Base-by-base conservation (phyloP, 2,797 vertebrate genomes). In the Centroberyx gerrardi region DNA sequence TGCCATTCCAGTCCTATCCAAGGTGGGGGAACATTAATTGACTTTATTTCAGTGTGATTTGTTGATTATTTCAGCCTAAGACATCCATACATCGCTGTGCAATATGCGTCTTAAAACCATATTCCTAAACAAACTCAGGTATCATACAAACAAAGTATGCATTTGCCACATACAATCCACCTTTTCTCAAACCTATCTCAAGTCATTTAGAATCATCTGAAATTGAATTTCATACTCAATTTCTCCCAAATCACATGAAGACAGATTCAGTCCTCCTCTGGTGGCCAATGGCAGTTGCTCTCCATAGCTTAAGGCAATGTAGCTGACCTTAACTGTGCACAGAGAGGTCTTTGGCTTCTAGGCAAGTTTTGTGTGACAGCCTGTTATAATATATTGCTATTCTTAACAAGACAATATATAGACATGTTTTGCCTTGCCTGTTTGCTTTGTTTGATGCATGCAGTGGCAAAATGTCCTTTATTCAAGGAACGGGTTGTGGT, bases 11-110 rank as follows among this genome's bases (percentile, higher is more conserved):
- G 52, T 7, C 36, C 49, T n/a, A 28, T 13, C 36, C 83, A 70
- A 88, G 92, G 92, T 93, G 78, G 69, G 89, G 56, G 56, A 86
- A 78, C 54, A 1, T 29, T 70, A 73, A 88, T 85, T 49, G 15
- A 7, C 5, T 49, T 86, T 83, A 74, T 82, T 72, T 72, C 67
- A 56, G 27, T 54, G 27, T 12, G 62, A 46, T 87, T 81, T 22
- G 22, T 22, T 1, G 22, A 22, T 22, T 86, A 72, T 81, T 83
- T 70, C 59, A 36, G 49, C 52, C 56, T 10, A 15, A 36, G 64
- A 76, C 68, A 59, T 63, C 17, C 81, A 85, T 89, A 64, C 60
- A 86, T 89, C 88, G 85, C 67, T 42, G 27, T 61, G 56, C 70
- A 79, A 68, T 82, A 60, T 64, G 68, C 81, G 82, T 86, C 68